Base-by-base conservation (phyloP, 2,888 invertebrate genomes). In the Rhagium mordax region DNA sequence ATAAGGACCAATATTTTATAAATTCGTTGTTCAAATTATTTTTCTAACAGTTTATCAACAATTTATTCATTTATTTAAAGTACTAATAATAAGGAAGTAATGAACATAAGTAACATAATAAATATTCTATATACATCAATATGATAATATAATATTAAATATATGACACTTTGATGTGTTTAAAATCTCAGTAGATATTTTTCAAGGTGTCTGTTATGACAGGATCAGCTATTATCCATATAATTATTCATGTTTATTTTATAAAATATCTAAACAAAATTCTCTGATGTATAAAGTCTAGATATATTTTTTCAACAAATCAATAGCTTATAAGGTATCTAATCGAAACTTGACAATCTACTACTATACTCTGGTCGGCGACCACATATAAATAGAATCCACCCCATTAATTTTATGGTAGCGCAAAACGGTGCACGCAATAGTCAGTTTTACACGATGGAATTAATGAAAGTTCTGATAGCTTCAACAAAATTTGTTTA, bases 1-100 rank as follows among this genome's bases (percentile, higher is more conserved):
- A 70, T 72, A 78, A 77, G 80, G 80, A 80, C 80, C 80, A 80
- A 80, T 49, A 71, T 78, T 78, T 79, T 78, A 70, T 78, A 79
- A 71, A 76, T 75, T 72, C 64, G 76, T 78, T 78, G 64, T 71
- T 78, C 29, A 61, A 71, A 73, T 67, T 62, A 49, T 62, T 62
- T 65, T 65, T 65, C 51, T 48, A 64, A 49, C 6, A 18, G 10
- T 51, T 49, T 48, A 61, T 61, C 21, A 48, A 18, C 10, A 18
- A 61, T 65, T 65, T 51, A 18, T 65, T 65, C 24, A 33, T 24
- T 65, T 51, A 65, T 33, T 51, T 16, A 65, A 49, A 57, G 16
- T 21, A 72, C 57, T 70, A 53, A 33, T 53, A 66, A 33, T 60
- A 27, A 49, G 29, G 27, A 64, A 68, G 51, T 74, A 67, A 59